These are phyloP conservation scores for Callopanchax toddi DNA, from an alignment of 2,113 vertebrate species.

Conservation along the genomic window DNA sequence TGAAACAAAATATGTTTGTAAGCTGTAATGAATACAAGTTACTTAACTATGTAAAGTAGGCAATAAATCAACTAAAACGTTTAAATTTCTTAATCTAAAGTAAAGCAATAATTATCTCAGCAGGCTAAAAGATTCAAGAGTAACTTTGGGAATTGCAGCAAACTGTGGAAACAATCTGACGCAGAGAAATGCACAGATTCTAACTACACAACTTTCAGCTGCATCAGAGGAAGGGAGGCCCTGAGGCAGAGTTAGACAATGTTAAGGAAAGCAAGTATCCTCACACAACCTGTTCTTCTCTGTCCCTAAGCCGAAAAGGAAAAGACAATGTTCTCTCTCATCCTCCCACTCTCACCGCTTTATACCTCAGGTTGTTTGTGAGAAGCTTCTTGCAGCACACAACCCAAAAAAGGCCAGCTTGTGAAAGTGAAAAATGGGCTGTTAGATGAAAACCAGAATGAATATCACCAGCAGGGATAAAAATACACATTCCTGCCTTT, in stretches of 20 bases:
- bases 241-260: conserved; percentile 58
- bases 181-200: conserved; percentile 46
- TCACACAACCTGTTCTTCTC: conserved; percentile 72
- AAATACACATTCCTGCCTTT: conserved; percentile 56
- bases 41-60: not conserved
- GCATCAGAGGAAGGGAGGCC: conserved; percentile 53
- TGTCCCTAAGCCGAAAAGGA: conserved; percentile 66
- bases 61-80: not conserved
- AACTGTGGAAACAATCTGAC: conserved; percentile 43
- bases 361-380: conserved; percentile 69
- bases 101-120: conserved; percentile 19
- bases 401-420: conserved; percentile 52
- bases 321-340: conserved; percentile 76
- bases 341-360: conserved; percentile 72
- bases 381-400: conserved; percentile 49
- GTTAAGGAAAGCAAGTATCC: conserved; percentile 70
- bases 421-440: conserved; percentile 47
- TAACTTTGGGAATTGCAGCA: conserved; percentile 25
- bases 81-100: conserved; percentile 15
- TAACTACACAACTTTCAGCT: conserved; percentile 42
- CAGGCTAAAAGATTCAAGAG: conserved; percentile 9
- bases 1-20: no score
- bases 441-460: conserved; percentile 54
- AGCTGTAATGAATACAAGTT: no score
- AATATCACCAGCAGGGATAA: conserved; percentile 55